Base-by-base conservation (phyloP, 2,113 vertebrate species). In the Megaptera novaeangliae region DNA sequence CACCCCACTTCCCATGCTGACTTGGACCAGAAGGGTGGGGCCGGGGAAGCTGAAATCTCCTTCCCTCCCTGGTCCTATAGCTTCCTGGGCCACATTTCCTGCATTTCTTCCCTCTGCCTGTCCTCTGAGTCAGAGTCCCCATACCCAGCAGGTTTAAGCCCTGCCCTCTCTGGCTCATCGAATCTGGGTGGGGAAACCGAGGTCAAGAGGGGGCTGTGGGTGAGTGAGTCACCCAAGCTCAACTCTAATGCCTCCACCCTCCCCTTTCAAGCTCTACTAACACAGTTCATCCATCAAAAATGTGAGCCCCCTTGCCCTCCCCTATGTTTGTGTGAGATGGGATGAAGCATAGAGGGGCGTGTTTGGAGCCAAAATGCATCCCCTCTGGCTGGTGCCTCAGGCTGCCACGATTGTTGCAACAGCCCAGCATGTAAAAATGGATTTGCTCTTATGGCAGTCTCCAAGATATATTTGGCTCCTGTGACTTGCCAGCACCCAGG, bases 251-350 rank as follows among this genome's bases (percentile, higher is more conserved):
- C 85, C 77, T 96, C 94, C 94, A 96, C 97, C 96, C 96, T 97
- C 90, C 84, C 63, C 31, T 95, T 97, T 77, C 31, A 96, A 74
- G 68, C 92, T 95, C 72, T 92, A 34, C 84, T 95, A 75, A 87
- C 91, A 95, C 46, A 90, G 83, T 96, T 98, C 96, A 97, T 98
- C 96, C 87, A 80, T 97, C 91, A 98, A 97, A 98, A 97, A 97
- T 98, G 92, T 92, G 64, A 96, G 46, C 89, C 87, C 82, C 84
- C 52, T n/a, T 4, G 44, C 72, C 84, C 86, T 85, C 83, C 39
- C 84, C 71, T 46, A 14, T 84, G 27, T 91, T 89, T 89, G 44
- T 87, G 41, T 90, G 59, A 97, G 64, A 94, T 80, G 15, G 88
- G 64, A 29, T 93, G 46, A 96, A 92, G 75, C 96, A 90, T 75